A percentile compares a stretch with the other conserved stretches of the same genome.
These are phyloP conservation scores for Bombyx mandarina DNA, from an alignment of 1,140 invertebrate species.

Conservation along the genomic window DNA sequence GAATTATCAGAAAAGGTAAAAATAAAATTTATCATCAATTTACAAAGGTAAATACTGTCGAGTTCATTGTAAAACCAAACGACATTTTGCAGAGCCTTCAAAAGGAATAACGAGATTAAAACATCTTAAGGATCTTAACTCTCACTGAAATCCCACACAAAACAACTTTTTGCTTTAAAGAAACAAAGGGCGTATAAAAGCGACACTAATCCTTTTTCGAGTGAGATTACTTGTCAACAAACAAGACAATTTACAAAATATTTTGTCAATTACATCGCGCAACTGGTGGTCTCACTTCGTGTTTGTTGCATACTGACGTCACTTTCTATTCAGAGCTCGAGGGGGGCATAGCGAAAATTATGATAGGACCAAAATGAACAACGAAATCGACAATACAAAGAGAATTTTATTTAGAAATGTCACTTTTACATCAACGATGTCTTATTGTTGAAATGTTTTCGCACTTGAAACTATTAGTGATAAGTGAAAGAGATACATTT, in stretches of 20 bases:
- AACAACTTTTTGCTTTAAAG: conserved; percentile 1
- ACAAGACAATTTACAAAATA: conserved; percentile 47
- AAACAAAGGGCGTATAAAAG: conserved; percentile 12
- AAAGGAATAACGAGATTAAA: no score
- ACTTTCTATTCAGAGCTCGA: conserved; percentile 34
- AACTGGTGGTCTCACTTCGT: conserved; percentile 49
- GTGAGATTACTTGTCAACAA: conserved; percentile 41
- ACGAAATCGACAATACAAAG: conserved; percentile 14
- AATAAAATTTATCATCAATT: not conserved
- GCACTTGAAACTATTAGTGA: no score
- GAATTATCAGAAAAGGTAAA: no score
- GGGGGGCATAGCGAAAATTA: conserved; percentile 42
- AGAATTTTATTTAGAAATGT: conserved; percentile 27
- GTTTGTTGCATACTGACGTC: conserved; percentile 14
- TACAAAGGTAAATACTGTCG: not conserved
- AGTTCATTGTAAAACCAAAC: no score
- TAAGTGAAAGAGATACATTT: no score
- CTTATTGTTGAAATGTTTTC: conserved; percentile 8
- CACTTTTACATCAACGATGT: conserved; percentile 42
- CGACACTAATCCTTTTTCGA: conserved; percentile 16
- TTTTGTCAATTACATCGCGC: conserved; percentile 57
- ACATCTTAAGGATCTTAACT: no score
- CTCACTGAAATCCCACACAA: not conserved
- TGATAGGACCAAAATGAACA: conserved; percentile 47
- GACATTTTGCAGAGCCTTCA: no score